Evolutionary conservation across 2,113 vertebrate species (phyloP), one percentile per base, ranked within the genome.

Genomic region (Cettia cetti): DNA sequence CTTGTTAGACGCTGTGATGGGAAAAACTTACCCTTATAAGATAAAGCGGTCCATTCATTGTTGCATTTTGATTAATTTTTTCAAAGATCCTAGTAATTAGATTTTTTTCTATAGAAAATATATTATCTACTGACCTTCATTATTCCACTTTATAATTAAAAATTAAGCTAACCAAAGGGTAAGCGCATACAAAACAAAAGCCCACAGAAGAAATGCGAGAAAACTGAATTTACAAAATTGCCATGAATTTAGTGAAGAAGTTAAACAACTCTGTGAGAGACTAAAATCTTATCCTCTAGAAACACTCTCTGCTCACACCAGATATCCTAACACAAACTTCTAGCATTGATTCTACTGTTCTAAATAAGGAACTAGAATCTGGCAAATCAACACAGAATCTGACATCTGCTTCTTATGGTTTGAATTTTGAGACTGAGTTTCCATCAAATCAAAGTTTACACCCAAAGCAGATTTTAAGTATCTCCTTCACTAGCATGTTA

Each of bases 1-100:
- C 91, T 92, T 96, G 79, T 95, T 78, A 79, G 90, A 89, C 1
- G 79, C 90, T 92, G 90, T 81, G 92, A 77, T 63, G 39, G 91
- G 82, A 86, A 93, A 88, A 96, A 83, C 30, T 86, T 94, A 68
- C 10, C 86, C 56, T 77, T 70, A 59, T 37, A 80, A 91, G 84
- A 91, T 82, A 83, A 94, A 92, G 76, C 17, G 44, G 56, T 59
- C 60, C 42, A 15, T 92, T 90, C 86, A 35, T 82, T 59, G n/a
- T 79, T 86, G 69, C 11, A 47, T 93, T 92, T 80, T 61, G 71
- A 86, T 88, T 24, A 88, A 6, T 87, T 88, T 94, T 93, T 63
- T 26, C 64, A 33, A 54, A 86, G 68, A 80, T 69, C 23, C 30
- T 27, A 57, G 35, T 59, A 74, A 76, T 82, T 94, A 12, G 54